phyloP scores from a whole-genome alignment of 2,113 vertebrate genomes.

The Carassius carassius region DNA sequence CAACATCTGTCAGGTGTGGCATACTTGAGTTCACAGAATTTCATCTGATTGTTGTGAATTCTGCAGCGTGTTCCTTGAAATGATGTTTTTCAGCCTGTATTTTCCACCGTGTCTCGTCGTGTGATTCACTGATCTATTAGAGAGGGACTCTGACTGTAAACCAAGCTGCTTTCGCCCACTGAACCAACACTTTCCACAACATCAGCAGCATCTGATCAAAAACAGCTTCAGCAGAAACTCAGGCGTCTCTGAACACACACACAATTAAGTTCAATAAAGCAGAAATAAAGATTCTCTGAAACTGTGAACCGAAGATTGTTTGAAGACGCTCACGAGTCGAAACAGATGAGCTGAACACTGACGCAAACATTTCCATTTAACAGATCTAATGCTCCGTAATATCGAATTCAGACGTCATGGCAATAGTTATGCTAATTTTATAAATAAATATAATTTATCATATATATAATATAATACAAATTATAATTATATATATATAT shows the following conservation, averaged over 20 bases:
- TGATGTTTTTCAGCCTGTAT: background rate
- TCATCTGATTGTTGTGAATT: background rate
- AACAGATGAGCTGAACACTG: background rate
- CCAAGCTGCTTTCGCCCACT: background rate
- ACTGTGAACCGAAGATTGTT: no score
- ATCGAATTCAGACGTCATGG: background rate
- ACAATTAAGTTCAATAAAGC: no score
- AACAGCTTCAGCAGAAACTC: background rate
- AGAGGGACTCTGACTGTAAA: slow-evolving; percentile 45
- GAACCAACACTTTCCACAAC: slow-evolving; percentile 45
- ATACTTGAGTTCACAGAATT: background rate
- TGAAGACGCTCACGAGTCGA: no score
- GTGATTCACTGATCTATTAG: background rate
- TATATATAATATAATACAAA: no score
- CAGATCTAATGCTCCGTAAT: background rate
- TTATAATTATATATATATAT: no score
- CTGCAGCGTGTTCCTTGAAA: slow-evolving; percentile 1
- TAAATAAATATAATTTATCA: no score
- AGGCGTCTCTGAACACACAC: background rate
- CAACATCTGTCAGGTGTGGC: background rate
- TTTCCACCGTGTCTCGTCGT: background rate
- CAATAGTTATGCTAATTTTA: no score
- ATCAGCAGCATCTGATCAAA: background rate
- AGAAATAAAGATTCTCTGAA: no score
- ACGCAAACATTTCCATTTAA: background rate